Percentiles rank a stretch among this genome's conserved stretches.
phyloP scores from a whole-genome alignment of 2,888 invertebrate species.

The Hydriomena furcata region DNA sequence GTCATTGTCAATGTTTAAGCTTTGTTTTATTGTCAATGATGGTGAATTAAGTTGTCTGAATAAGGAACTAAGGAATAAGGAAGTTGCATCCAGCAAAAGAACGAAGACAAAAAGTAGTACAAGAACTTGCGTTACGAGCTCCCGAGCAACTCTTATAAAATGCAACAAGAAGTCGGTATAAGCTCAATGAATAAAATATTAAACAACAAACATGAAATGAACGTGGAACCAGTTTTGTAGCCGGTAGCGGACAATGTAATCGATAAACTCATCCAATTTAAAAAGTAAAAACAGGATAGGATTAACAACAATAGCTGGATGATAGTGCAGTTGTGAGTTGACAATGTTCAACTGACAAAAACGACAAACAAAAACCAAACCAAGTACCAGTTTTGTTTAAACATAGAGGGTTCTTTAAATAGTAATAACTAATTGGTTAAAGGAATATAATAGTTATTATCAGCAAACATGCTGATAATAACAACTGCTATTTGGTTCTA shows the following conservation, averaged over 20 bases:
- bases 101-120: slow-evolving; percentile 9
- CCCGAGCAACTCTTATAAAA: slow-evolving; percentile 22
- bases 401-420: slow-evolving; percentile 7
- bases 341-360: slow-evolving; percentile 29
- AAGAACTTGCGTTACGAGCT: slow-evolving; percentile 21
- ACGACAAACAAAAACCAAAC: slow-evolving; percentile 13
- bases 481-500: too few species aligned
- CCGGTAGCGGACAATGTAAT: slow-evolving; percentile 65
- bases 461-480: too few species aligned
- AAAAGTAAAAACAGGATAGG: slow-evolving; percentile 58
- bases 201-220: slow-evolving; percentile 32
- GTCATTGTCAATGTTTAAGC: neutral
- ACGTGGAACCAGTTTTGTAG: slow-evolving; percentile 37
- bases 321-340: slow-evolving; percentile 55
- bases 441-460: too few species aligned
- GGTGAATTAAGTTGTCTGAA: too few species aligned
- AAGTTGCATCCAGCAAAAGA: slow-evolving; percentile 7
- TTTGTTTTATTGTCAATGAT: neutral
- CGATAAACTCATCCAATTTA: slow-evolving; percentile 66
- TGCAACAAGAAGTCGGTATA: slow-evolving; percentile 33
- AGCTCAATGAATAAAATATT: slow-evolving; percentile 38
- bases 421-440: neutral
- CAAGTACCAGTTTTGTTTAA: neutral
- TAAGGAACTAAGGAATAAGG: slow-evolving; percentile 5
- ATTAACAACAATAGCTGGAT: slow-evolving; percentile 55